Evolutionary conservation across 1,140 invertebrate genomes (phyloP), one percentile per base, ranked within the genome.

Genomic region (Bombus breviceps): DNA sequence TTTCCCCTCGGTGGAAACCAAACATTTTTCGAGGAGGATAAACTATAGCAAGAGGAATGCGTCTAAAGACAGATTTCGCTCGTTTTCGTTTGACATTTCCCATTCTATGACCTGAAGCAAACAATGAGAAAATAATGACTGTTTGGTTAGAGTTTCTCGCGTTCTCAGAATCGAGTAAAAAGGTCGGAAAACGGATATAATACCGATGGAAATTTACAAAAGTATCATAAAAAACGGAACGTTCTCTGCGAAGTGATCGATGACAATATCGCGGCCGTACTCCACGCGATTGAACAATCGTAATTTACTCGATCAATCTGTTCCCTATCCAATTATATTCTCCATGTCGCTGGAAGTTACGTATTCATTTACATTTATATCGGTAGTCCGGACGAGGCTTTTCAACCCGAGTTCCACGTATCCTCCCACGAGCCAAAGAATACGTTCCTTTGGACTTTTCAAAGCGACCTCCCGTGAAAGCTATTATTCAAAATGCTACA

Each of bases 341-440:
- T 22, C 41, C 25, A 6, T 32, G 1, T n/a, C 37, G 37, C 4
- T 75, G 37, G 15, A 82, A 47, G 74, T 64, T 32, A 34, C 25
- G 62, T 13, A 12, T 83, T 68, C 81, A 83, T 83, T 77, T 77
- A 57, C 81, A 83, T 83, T 83, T 77, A 77, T 77, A 83, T 83
- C 73, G 41, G 10, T 41, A 25, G n/a, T 37, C 64, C 32, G 5
- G 22, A 57, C 22, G 41, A 34, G 66, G 25, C 25, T n/a, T 12
- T 28, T n/a, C 32, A 22, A 64, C 18, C 13, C 62, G 62, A 62
- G 28, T n/a, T n/a, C 59, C 59, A 12, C 28, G 59, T n/a, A 62
- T 62, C 28, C 59, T 62, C 28, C 59, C 59, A 62, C 59, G 3
- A 62, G 28, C 59, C 59, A n/a, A 53, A 53, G 5, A 53, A 62